phyloP scores from a whole-genome alignment of 2,113 vertebrate species.

The Tautogolabrus adspersus region DNA sequence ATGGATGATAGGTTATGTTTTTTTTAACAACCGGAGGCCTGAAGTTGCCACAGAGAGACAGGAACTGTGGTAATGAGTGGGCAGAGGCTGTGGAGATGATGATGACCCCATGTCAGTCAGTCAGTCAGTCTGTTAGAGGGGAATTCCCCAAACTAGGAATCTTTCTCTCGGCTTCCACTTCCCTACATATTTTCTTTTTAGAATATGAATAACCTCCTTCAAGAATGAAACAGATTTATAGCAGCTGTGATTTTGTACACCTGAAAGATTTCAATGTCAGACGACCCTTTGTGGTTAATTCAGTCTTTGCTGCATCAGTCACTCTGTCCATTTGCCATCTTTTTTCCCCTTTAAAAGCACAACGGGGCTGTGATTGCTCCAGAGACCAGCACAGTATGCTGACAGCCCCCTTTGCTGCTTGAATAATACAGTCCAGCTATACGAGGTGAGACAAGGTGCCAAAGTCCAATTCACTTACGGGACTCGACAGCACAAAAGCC shows the following conservation, averaged over 20 bases:
- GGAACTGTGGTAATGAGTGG: conserved; percentile 51
- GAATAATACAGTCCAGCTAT: conserved; percentile 77
- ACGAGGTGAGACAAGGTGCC: conserved; percentile 84
- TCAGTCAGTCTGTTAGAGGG: conserved; percentile 32
- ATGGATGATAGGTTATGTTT: conserved; percentile 42
- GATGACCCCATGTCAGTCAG: conserved; percentile 50
- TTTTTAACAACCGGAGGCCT: conserved; percentile 54
- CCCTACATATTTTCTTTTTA: conserved; percentile 25
- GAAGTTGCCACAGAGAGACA: conserved; percentile 42
- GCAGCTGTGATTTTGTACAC: conserved; percentile 61
- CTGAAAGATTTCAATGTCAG: conserved; percentile 62
- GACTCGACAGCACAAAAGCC: conserved; percentile 91
- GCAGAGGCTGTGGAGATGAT: conserved; percentile 48
- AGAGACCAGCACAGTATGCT: conserved; percentile 61
- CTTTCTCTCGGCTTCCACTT: conserved; percentile 14
- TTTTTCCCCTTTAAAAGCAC: conserved; percentile 61
- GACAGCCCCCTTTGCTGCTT: conserved; percentile 69
- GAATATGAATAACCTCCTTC: conserved; percentile 48
- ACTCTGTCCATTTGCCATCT: conserved; percentile 61
- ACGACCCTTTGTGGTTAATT: conserved; percentile 70
- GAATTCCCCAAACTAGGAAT: conserved; percentile 39
- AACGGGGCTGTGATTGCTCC: conserved; percentile 69
- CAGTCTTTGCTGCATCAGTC: conserved; percentile 66
- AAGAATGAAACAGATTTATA: conserved; percentile 62
- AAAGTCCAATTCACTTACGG: conserved; percentile 95